Percentiles rank a stretch among this genome's conserved stretches.
These are phyloP conservation scores for Nomada lathburiana DNA, from an alignment of 2,888 invertebrate genomes.

Conservation along the genomic window DNA sequence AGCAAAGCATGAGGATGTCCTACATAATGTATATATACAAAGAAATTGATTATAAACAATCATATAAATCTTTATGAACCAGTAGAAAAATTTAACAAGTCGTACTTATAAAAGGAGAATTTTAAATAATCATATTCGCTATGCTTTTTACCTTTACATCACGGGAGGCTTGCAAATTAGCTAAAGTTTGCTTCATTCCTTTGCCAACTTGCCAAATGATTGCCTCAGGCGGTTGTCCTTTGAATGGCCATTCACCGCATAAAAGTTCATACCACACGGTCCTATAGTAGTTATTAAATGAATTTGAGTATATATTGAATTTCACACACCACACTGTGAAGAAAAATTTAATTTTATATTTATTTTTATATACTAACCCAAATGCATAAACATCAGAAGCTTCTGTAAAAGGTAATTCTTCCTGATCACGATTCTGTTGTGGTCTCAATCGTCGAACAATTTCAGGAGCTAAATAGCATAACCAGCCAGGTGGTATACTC, in stretches of 20 bases:
- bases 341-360: slow-evolving; percentile 4
- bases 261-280: slow-evolving; percentile 99
- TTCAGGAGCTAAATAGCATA: slow-evolving; percentile 99
- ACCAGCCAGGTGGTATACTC: slow-evolving; percentile 98
- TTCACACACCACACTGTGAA: neutral
- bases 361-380: slow-evolving; percentile 88
- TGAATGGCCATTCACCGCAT: slow-evolving; percentile 98
- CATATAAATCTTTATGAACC: neutral
- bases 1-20: slow-evolving; percentile 98
- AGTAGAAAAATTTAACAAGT: neutral
- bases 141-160: slow-evolving; percentile 93
- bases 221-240: slow-evolving; percentile 96
- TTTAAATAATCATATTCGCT: slow-evolving; percentile 22
- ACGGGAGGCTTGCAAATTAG: slow-evolving; percentile 96
- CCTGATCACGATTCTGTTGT: slow-evolving; percentile 90
- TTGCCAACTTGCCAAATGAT: slow-evolving; percentile 99
- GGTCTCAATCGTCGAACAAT: slow-evolving; percentile 94
- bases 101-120: neutral
- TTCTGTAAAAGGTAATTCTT: slow-evolving; percentile 96
- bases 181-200: slow-evolving; percentile 97
- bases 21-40: slow-evolving; percentile 81
- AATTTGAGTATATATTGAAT: neutral
- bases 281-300: slow-evolving; percentile 84
- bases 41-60: slow-evolving; percentile 30
- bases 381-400: slow-evolving; percentile 99